Evolutionary conservation across 2,888 invertebrate genomes (phyloP), one percentile per base, ranked within the genome.

Genomic region (Tenthredo scrophulariae): DNA sequence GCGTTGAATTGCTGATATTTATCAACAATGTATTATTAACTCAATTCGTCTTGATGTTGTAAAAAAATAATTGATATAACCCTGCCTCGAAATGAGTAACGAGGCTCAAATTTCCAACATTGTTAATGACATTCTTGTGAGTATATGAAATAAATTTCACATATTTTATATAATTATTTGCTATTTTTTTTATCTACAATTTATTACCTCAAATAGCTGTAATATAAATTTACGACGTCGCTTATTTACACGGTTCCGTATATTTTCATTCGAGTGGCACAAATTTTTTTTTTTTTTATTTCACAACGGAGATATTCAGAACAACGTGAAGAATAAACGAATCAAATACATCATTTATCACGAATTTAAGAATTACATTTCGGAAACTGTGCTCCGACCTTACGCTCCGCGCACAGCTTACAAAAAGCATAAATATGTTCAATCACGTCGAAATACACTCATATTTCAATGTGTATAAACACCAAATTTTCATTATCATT

Each of bases 121-220:
- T 87, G 95, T 97, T 26, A 96, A 95, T 90, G 96, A 96, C 89
- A 96, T 96, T 90, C 93, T 96, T 94, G 96, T 96, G 91, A 94
- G 95, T 93, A 84, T n/a, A 22, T 33, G 4, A 33, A 33, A 18
- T 58, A 43, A 15, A 58, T 62, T 75, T n/a, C 65, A 72, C 37
- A 62, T 58, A 65, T 67, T 26, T 70, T 33, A 54, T 4, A 79
- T 9, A 43, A 65, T 80, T n/a, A 58, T 46, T 54, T 7, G 67
- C 54, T 43, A 18, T 70, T 50, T 67, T 80, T 26, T 29, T 15
- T 22, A 62, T 33, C 33, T 3, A 26, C 62, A 26, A 22, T 26
- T 50, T 84, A 33, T 79, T 79, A 50, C 6, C 5, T 70, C 15
- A 74, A 75, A 22, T 22, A 46, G 58, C 0, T 84, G 58, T 85